Conservation (phyloP, 2,888 invertebrate species). For the Lasioglossum vierecki region DNA sequence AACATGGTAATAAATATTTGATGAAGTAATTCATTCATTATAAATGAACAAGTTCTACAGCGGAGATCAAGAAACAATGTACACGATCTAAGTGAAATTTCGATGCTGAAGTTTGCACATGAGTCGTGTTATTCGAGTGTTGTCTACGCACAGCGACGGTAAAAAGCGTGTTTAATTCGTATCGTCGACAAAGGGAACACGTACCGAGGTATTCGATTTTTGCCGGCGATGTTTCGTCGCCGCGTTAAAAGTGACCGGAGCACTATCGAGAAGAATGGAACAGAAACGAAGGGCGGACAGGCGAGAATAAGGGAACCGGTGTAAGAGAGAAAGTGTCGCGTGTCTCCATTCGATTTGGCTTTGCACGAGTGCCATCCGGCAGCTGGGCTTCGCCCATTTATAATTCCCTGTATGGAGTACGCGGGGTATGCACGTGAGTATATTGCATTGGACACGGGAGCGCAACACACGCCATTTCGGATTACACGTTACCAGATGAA, state of each 20-base stretch:
- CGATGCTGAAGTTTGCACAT: not conserved
- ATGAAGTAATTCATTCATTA: not conserved
- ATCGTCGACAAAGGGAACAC: not conserved
- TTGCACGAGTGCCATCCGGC: slow-evolving; percentile 66
- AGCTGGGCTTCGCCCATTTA: slow-evolving; percentile 71
- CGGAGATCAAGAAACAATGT: not conserved
- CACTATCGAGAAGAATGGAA: slow-evolving; percentile 22
- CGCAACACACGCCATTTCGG: slow-evolving; percentile 67
- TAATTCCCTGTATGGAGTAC: slow-evolving; percentile 71
- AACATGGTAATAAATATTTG: not conserved
- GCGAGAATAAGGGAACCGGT: slow-evolving; percentile 17
- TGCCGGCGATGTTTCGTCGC: not conserved
- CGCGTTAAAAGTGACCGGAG: slow-evolving; percentile 14
- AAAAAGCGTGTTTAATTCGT: not conserved
- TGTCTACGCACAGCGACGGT: not conserved
- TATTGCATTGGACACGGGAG: slow-evolving; percentile 69
- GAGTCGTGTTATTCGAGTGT: not conserved
- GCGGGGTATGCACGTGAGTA: slow-evolving; percentile 62
- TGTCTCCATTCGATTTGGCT: slow-evolving; percentile 72
- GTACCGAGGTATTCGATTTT: not conserved
- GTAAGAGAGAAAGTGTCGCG: slow-evolving; percentile 62
- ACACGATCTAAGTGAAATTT: not conserved
- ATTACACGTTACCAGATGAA: slow-evolving; percentile 64
- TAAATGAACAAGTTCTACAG: not conserved
- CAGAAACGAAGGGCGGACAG: slow-evolving; percentile 29